A percentile compares a stretch with the other conserved stretches of the same genome.
phyloP scores from a whole-genome alignment of 2,888 invertebrate genomes.

The Falcaria lacertinaria region DNA sequence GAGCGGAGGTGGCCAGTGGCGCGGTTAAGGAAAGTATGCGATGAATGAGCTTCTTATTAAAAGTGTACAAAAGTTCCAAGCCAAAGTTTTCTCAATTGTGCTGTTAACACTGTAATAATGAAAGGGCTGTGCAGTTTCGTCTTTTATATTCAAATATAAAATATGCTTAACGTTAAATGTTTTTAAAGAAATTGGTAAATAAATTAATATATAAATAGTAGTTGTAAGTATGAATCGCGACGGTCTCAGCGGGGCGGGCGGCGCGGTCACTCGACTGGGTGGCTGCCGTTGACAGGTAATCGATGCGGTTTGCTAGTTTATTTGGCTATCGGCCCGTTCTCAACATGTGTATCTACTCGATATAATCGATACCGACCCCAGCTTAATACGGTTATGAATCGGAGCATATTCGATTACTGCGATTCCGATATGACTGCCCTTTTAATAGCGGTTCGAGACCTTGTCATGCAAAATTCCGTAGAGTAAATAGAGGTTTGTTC shows the following conservation, averaged over 20 bases:
- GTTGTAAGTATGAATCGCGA: conserved; percentile 20
- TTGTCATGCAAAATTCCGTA: conserved; percentile 7
- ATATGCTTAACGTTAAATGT: too few relatives aligned
- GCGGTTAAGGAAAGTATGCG: conserved; percentile 60
- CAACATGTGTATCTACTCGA: conserved; percentile 68
- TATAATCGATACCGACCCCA: conserved; percentile 60
- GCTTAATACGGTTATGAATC: conserved; percentile 58
- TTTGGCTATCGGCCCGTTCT: conserved; percentile 73
- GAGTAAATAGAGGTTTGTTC: not conserved
- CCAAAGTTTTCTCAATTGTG: conserved; percentile 55
- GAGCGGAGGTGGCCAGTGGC: conserved; percentile 47
- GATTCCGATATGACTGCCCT: conserved; percentile 36
- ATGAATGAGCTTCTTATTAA: conserved; percentile 72
- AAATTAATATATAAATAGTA: not conserved
- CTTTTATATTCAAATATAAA: conserved; percentile 7
- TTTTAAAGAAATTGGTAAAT: not conserved
- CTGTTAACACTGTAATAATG: conserved; percentile 39
- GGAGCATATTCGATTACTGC: conserved; percentile 51
- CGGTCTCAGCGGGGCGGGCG: conserved; percentile 42
- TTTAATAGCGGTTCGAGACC: conserved; percentile 22
- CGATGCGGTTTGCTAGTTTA: conserved; percentile 76
- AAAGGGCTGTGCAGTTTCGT: conserved; percentile 30
- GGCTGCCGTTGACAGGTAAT: conserved; percentile 75
- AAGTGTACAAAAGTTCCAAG: conserved; percentile 64
- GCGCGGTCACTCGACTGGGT: conserved; percentile 58